phyloP scores from a whole-genome alignment of 2,113 vertebrate genomes.

The Mellivora capensis region DNA sequence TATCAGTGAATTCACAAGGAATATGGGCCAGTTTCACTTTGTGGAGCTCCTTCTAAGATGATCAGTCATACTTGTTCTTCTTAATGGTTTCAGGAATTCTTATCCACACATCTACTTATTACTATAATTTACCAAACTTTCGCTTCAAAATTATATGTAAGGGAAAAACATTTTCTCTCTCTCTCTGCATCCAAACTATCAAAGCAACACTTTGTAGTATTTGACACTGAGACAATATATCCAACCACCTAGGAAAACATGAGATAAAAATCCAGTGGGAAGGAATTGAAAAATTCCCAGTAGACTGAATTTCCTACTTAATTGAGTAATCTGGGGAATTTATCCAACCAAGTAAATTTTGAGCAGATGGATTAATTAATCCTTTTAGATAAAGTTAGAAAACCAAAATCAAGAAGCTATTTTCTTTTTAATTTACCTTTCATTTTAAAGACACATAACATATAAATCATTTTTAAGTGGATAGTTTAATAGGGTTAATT shows the following conservation, averaged over 20 bases:
- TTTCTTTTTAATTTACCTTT: background rate
- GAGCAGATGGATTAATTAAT: background rate
- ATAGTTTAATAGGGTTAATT: background rate
- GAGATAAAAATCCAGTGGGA: background rate
- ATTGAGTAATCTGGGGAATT: background rate
- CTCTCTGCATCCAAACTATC: background rate
- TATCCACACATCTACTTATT: background rate
- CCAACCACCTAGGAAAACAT: background rate
- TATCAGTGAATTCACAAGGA: background rate
- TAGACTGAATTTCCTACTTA: background rate
- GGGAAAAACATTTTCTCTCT: background rate
- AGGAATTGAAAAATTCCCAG: background rate
- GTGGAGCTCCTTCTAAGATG: slow-evolving; percentile 29
- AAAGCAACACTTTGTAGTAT: background rate
- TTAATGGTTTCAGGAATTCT: background rate
- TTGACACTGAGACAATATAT: background rate
- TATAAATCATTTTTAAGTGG: background rate
- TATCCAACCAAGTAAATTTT: background rate
- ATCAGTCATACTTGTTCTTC: background rate
- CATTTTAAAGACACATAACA: background rate
- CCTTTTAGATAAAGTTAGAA: background rate
- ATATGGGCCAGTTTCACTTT: background rate
- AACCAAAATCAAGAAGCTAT: background rate
- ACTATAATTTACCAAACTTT: background rate
- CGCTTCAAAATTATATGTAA: background rate